Evolutionary conservation across 2,113 vertebrate species (phyloP).

Genomic region (Zosterops japonicus): DNA sequence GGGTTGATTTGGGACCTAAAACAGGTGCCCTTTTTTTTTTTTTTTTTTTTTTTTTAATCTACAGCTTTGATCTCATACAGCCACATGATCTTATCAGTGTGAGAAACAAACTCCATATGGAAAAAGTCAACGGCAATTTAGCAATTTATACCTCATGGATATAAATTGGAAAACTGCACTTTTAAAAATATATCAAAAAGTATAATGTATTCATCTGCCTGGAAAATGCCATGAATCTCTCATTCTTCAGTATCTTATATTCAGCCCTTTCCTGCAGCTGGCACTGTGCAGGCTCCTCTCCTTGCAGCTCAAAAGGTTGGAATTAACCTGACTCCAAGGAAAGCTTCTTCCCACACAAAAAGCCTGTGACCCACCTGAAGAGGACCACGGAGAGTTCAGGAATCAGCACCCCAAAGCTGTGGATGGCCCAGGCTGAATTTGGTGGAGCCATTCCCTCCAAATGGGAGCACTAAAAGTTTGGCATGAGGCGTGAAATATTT

Average conservation of each 20-base stretch:
- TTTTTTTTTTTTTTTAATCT: not conserved
- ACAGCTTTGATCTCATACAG: not conserved
- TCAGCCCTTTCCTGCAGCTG: not conserved
- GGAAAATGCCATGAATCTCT: not conserved
- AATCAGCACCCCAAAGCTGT: accelerated
- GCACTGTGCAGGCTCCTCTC: not conserved
- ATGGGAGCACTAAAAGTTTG: not conserved
- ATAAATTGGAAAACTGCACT: not conserved
- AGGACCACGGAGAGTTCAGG: accelerated
- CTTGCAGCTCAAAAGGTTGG: not conserved
- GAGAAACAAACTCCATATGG: not conserved
- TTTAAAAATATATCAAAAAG: conserved; percentile 7
- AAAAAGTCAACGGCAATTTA: not conserved
- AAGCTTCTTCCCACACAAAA: not conserved
- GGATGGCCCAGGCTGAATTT: not conserved
- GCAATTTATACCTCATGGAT: not conserved
- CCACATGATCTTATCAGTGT: not conserved
- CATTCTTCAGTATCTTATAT: not conserved
- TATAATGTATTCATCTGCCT: not conserved
- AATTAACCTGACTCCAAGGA: not conserved
- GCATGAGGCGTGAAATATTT: not conserved
- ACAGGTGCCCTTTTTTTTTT: not conserved
- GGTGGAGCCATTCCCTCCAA: not conserved
- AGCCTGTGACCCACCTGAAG: not conserved
- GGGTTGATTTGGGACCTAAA: not conserved